A percentile compares a stretch with the other conserved stretches of the same genome.
Evolutionary conservation across 1,140 invertebrate genomes (phyloP).

Genomic region (Patella vulgata): DNA sequence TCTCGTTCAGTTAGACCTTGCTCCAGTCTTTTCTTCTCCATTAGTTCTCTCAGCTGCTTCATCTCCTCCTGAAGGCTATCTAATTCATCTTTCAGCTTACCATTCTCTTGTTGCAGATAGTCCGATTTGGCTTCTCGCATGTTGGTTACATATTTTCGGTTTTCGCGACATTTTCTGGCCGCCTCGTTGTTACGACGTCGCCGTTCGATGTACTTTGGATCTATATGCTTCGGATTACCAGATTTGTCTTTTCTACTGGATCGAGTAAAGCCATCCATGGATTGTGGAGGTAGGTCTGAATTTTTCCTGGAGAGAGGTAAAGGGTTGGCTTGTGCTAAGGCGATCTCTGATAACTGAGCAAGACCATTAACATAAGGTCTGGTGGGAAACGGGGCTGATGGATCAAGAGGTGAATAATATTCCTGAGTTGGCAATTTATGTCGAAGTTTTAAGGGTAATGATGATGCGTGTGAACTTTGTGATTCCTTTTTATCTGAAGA

Average conservation of each 20-base stretch:
- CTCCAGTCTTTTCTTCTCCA: constrained; percentile 60
- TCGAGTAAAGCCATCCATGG: background rate
- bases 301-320: constrained; percentile 39
- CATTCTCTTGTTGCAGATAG: constrained; percentile 72
- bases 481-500: background rate
- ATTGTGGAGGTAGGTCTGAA: background rate
- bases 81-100: constrained; percentile 84
- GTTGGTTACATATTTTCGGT: constrained; percentile 57
- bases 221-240: constrained; percentile 31
- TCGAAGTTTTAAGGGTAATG: constrained; percentile 55
- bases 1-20: constrained; percentile 31
- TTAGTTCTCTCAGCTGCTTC: constrained; percentile 80
- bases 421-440: constrained; percentile 46
- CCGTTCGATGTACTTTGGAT: constrained; percentile 58
- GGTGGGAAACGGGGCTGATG: constrained; percentile 15
- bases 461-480: constrained; percentile 28
- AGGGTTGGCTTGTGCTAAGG: constrained; percentile 48
- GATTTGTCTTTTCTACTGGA: background rate
- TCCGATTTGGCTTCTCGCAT: constrained; percentile 67
- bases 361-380: constrained; percentile 46
- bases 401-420: constrained; percentile 4
- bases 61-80: constrained; percentile 90
- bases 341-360: constrained; percentile 59
- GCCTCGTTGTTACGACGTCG: constrained; percentile 61
- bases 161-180: constrained; percentile 61